Evolutionary conservation across 2,797 vertebrate species (phyloP), one percentile per base, ranked within the genome.

Genomic region (Falco naumanni): DNA sequence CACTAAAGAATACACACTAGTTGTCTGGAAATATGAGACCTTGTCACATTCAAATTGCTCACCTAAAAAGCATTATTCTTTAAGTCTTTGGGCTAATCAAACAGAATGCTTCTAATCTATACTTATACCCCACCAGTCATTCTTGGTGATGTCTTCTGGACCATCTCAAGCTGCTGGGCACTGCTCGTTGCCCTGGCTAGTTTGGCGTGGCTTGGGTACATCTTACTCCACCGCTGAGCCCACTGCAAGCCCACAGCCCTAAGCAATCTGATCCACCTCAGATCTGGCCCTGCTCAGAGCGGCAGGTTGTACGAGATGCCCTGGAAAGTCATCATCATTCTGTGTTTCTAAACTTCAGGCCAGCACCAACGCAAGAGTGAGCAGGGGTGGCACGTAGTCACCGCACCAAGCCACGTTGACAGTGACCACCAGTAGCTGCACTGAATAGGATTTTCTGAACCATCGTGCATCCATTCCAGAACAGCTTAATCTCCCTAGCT

Each of bases 11-110:
- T 21, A 13, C 18, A 7, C 0, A 10, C 5, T 2, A 41, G 5
- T 2, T 37, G 6, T 1, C 41, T 57, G 33, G 37, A 21, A 50
- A 53, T 1, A 0, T 0, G 21, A 37, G 18, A 33, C 24, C 39
- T 6, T 10, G 5, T 6, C 77, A 25, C 39, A 15, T 4, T 4
- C 20, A 41, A 11, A 33, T 1, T 43, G 19, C 47, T 80, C 57
- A 37, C 34, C 41, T 47, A 39, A 48, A 63, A 63, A 64, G 11
- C 24, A 26, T 50, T 39, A 41, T 20, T 45, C n/a, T 53, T 41
- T n/a, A 45, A 26, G 37, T 78, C 57, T 45, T 41, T 7, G 22
- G 34, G 25, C 16, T 59, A 56, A 79, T 29, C 29, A 13, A 51
- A 60, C 4, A 17, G 26, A n/a, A 28, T 21, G 31, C 31, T 60